A percentile compares a stretch with the other conserved stretches of the same genome.
Evolutionary conservation across 2,888 invertebrate species (phyloP).

Genomic region (Xestoiulus laeticollis): DNA sequence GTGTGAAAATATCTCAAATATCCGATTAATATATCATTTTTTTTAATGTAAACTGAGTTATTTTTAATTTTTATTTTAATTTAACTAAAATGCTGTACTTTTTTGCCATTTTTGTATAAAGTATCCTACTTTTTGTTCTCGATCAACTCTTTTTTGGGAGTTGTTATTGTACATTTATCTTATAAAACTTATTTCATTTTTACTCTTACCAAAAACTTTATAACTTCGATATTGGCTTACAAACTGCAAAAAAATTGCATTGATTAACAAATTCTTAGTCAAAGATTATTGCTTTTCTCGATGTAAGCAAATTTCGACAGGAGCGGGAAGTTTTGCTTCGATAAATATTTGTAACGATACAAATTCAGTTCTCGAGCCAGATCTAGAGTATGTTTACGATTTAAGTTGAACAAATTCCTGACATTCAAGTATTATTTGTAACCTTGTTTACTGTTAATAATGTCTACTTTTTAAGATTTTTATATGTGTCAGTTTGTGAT

Average conservation of each 20-base stretch:
- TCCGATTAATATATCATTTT: not conserved
- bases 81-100: not conserved
- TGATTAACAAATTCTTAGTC: no score
- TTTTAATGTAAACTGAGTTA: not conserved
- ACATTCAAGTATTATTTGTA: slow-evolving; percentile 28
- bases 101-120: not conserved
- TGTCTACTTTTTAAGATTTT: not conserved
- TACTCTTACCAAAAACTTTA: no score
- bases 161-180: not conserved
- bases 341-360: no score
- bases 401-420: not conserved
- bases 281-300: no score
- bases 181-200: no score
- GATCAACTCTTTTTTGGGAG: not conserved
- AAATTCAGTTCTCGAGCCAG: no score
- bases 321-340: no score
- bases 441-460: not conserved
- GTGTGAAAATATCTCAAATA: not conserved
- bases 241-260: no score
- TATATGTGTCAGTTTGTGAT: not conserved
- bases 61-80: no score
- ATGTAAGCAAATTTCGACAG: no score
- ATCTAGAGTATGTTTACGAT: no score
- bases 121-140: not conserved
- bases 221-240: no score